These are phyloP conservation scores for Hermaeophaga mercurialis DNA, from an alignment of 2,888 invertebrate genomes.

Conservation along the genomic window DNA sequence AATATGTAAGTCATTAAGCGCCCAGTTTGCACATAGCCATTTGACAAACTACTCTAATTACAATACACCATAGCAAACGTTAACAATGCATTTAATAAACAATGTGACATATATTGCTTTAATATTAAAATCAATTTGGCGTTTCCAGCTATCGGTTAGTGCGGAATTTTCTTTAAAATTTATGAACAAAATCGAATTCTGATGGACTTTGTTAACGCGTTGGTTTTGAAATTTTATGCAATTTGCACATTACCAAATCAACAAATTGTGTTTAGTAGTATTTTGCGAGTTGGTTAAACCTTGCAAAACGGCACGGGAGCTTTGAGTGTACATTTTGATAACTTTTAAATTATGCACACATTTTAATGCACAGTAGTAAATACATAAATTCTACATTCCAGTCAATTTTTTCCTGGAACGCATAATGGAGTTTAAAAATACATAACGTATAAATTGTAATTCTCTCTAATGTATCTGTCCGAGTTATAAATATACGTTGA, in stretches of 20 bases:
- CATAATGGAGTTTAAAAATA: no score
- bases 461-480: no score
- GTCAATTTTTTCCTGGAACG: no score
- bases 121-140: conserved; percentile 7
- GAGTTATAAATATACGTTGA: no score
- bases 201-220: not conserved
- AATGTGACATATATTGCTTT: not conserved
- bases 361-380: no score
- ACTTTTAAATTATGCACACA: no score
- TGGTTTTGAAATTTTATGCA: not conserved
- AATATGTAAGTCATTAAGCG: conserved; percentile 5
- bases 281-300: no score
- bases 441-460: no score
- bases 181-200: conserved; percentile 2
- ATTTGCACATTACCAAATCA: not conserved
- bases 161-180: conserved; percentile 7
- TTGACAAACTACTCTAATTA: conserved; percentile 7
- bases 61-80: not conserved
- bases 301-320: no score
- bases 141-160: not conserved
- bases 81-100: conserved; percentile 1
- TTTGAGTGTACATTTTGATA: no score
- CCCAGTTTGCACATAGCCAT: not conserved
- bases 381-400: no score
- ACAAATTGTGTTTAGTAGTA: no score